phyloP scores from a whole-genome alignment of 2,113 vertebrate genomes.

The Serinus canaria region DNA sequence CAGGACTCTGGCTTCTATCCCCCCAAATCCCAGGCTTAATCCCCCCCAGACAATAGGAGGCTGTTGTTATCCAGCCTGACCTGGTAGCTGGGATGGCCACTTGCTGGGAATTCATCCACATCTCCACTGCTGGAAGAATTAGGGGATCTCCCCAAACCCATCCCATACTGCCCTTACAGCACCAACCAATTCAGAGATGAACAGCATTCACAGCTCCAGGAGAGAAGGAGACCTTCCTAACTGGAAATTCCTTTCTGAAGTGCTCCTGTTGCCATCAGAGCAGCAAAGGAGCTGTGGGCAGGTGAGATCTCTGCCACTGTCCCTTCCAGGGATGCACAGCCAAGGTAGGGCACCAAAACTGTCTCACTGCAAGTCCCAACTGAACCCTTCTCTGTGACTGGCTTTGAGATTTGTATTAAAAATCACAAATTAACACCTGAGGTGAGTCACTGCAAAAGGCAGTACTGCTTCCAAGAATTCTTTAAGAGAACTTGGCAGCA shows the following conservation, averaged over 20 bases:
- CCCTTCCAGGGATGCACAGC: neutral
- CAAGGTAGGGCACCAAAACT: neutral
- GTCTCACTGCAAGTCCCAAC: neutral
- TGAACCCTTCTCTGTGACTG: rapidly evolving
- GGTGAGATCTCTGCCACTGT: neutral
- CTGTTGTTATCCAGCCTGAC: neutral
- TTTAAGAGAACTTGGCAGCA: neutral
- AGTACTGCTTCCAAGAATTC: neutral
- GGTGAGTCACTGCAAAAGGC: neutral
- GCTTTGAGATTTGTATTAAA: neutral
- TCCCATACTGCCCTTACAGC: rapidly evolving
- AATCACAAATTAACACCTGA: neutral
- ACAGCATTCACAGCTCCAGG: neutral
- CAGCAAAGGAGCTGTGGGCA: neutral
- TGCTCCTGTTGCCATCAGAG: neutral
- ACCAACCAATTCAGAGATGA: neutral
- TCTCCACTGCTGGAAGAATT: rapidly evolving
- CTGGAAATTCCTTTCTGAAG: neutral
- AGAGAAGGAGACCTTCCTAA: neutral
- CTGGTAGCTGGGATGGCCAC: neutral
- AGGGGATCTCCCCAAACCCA: neutral
- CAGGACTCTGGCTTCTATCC: neutral
- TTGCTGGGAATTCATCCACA: neutral
- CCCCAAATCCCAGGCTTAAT: neutral
- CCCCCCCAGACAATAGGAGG: neutral